phyloP scores from a whole-genome alignment of 2,888 invertebrate genomes.

The Thysanoteuthis rhombus region DNA sequence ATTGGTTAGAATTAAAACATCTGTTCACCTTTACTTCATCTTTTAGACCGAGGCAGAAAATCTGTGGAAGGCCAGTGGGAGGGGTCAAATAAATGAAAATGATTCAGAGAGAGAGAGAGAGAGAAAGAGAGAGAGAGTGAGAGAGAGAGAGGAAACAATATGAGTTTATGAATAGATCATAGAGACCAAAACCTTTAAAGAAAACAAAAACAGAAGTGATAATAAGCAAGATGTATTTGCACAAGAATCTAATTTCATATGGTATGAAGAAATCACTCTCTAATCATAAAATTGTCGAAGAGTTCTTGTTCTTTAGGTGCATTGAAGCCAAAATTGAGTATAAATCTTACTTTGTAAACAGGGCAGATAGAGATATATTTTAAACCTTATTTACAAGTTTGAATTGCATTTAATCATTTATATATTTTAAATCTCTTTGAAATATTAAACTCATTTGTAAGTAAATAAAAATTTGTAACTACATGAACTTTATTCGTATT shows the following conservation, averaged over 20 bases:
- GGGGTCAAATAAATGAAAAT: neutral
- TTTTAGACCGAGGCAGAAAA: neutral
- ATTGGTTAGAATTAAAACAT: neutral
- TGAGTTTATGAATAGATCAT: neutral
- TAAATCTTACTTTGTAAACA: neutral
- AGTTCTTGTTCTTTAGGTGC: neutral
- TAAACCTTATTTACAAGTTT: no score
- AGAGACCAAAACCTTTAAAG: neutral
- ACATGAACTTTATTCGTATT: no score
- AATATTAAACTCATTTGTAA: no score
- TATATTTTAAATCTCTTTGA: no score
- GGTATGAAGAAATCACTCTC: neutral
- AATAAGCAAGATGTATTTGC: neutral
- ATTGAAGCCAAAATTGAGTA: neutral
- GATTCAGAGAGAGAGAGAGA: neutral
- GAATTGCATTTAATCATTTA: no score
- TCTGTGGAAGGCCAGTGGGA: neutral
- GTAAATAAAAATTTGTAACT: no score
- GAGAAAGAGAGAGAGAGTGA: neutral
- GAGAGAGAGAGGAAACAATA: neutral
- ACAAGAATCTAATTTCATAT: neutral
- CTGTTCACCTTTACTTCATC: neutral
- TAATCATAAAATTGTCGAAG: neutral
- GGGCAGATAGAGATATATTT: no score
- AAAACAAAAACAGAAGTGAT: neutral